A percentile compares a stretch with the other conserved stretches of the same genome.
Evolutionary conservation across 53 echinoderm and acorn worm genomes (phyloP).

Genomic region (Glandiceps talaboti): DNA sequence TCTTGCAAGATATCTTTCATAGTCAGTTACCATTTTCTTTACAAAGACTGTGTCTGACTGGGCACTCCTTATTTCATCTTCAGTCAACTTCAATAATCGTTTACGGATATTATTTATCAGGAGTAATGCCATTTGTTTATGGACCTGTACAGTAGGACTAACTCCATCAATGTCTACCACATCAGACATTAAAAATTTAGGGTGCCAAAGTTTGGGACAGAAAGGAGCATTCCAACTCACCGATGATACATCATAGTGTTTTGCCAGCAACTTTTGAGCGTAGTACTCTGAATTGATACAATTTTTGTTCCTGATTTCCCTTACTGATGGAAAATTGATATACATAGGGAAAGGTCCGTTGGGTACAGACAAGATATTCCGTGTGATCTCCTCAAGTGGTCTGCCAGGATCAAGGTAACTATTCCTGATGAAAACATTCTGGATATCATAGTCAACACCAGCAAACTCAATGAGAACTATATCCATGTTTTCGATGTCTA

Average conservation of each 20-base stretch:
- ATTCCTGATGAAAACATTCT: slow-evolving; percentile 21
- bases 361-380: slow-evolving; percentile 25
- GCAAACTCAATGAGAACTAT: slow-evolving; percentile 66
- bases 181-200: slow-evolving; percentile 38
- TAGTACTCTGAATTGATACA: slow-evolving; percentile 73
- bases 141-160: slow-evolving; percentile 26
- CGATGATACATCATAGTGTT: slow-evolving; percentile 56
- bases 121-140: slow-evolving; percentile 63
- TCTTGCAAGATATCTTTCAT: not conserved
- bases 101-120: slow-evolving; percentile 39
- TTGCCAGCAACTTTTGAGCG: slow-evolving; percentile 36
- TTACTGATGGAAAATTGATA: slow-evolving; percentile 50
- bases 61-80: slow-evolving; percentile 25
- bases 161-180: slow-evolving; percentile 43
- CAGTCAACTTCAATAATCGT: slow-evolving; percentile 32
- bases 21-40: slow-evolving; percentile 17
- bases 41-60: slow-evolving; percentile 38
- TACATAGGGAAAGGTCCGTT: slow-evolving; percentile 49
- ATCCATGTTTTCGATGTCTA: slow-evolving; percentile 45
- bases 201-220: slow-evolving; percentile 46
- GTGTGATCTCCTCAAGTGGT: slow-evolving; percentile 54
- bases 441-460: slow-evolving; percentile 42
- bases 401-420: slow-evolving; percentile 40
- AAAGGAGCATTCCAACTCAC: slow-evolving; percentile 67
- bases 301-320: slow-evolving; percentile 42